These are phyloP conservation scores for Drosophila carrolli DNA, from an alignment of 1,140 invertebrate genomes.

Conservation along the genomic window DNA sequence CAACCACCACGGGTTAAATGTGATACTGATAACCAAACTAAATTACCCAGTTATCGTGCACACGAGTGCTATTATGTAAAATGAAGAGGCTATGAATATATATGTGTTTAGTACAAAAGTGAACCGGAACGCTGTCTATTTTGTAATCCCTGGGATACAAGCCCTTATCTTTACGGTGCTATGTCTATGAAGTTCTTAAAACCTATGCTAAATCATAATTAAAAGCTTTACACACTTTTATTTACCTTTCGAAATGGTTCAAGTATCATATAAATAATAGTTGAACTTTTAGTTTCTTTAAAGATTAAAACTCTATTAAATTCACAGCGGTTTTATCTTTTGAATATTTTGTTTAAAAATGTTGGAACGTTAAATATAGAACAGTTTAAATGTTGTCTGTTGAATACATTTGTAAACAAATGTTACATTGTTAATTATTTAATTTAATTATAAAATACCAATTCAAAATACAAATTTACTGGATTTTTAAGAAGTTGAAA, in stretches of 20 bases:
- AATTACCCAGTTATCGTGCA: constrained; percentile 11
- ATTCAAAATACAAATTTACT: too few species aligned
- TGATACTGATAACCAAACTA: constrained; percentile 14
- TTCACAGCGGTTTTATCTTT: too few species aligned
- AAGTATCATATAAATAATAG: too few species aligned
- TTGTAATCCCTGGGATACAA: background rate
- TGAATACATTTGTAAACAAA: too few species aligned
- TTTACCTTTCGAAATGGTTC: too few species aligned
- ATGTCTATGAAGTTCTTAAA: background rate
- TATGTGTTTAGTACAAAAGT: constrained; percentile 10
- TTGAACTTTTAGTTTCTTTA: too few species aligned
- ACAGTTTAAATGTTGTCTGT: background rate
- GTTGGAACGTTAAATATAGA: background rate
- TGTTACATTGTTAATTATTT: too few species aligned
- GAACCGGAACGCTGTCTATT: constrained; percentile 7
- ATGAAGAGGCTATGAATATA: constrained; percentile 32
- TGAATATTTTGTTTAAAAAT: too few species aligned
- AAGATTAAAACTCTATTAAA: too few species aligned
- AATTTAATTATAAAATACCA: too few species aligned
- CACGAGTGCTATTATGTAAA: constrained; percentile 12
- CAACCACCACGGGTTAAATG: background rate
- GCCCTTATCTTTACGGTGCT: background rate
- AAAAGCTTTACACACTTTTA: background rate
- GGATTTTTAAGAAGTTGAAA: background rate
- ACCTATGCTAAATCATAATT: background rate